These are phyloP conservation scores for Sepioteuthis lessoniana DNA, from an alignment of 2,888 invertebrate species.

Conservation along the genomic window DNA sequence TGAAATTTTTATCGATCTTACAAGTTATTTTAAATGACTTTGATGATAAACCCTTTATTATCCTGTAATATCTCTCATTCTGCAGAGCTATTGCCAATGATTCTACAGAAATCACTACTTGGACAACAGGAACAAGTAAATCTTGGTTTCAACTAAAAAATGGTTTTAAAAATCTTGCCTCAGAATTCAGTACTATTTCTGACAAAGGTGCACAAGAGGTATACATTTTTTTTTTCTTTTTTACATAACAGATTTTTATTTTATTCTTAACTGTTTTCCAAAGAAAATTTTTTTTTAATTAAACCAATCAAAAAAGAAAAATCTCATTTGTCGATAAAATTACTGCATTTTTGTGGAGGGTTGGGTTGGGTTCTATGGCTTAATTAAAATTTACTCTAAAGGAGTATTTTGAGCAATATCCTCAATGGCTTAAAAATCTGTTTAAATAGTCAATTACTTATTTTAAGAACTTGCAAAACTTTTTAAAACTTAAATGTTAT, in stretches of 20 bases:
- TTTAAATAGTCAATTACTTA: too few species aligned
- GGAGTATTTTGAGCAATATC: neutral
- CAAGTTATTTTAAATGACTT: too few species aligned
- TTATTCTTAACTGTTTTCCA: too few species aligned
- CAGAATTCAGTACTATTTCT: constrained; percentile 69
- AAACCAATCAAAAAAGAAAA: too few species aligned
- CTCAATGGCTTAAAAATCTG: too few species aligned
- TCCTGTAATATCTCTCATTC: neutral
- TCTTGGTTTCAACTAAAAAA: constrained; percentile 71
- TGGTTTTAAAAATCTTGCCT: constrained; percentile 69
- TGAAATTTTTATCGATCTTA: too few species aligned
- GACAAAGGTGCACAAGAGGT: constrained; percentile 73
- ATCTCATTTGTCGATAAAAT: too few species aligned
- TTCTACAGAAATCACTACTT: constrained; percentile 65
- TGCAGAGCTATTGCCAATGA: constrained; percentile 70
- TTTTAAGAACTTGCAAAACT: neutral
- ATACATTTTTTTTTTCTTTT: constrained; percentile 43
- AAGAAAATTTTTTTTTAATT: too few species aligned
- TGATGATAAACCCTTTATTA: too few species aligned
- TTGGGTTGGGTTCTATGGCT: neutral
- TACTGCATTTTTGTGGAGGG: neutral
- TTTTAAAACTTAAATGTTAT: neutral
- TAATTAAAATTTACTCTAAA: neutral
- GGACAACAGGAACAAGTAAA: constrained; percentile 72
- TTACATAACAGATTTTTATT: too few species aligned